phyloP scores from a whole-genome alignment of 2,888 invertebrate genomes.

The Hipparchia semele region DNA sequence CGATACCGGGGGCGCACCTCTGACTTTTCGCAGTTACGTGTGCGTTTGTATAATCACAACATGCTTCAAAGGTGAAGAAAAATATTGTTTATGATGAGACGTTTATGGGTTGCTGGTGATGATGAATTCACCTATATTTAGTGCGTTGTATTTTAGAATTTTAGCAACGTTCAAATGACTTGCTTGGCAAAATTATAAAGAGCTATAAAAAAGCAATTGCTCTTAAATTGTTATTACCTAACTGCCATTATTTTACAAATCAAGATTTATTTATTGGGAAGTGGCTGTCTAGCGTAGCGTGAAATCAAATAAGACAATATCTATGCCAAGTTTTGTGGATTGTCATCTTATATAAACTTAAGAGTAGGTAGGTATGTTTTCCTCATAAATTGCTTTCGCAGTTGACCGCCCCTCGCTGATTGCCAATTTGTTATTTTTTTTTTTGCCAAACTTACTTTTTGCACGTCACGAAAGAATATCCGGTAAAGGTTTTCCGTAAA shows the following conservation, averaged over 20 bases:
- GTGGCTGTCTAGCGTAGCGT: conserved; percentile 2
- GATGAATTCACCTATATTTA: too few relatives aligned
- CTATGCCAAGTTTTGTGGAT: conserved; percentile 19
- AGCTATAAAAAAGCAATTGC: too few relatives aligned
- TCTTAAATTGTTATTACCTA: too few relatives aligned
- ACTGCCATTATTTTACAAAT: neutral
- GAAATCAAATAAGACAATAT: neutral
- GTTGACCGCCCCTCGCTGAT: conserved; percentile 18
- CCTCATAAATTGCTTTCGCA: conserved; percentile 19
- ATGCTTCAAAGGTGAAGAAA: too few relatives aligned
- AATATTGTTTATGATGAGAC: too few relatives aligned
- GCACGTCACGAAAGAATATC: conserved; percentile 17
- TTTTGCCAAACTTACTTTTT: conserved; percentile 37
- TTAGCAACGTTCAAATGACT: too few relatives aligned
- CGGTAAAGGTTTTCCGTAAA: conserved; percentile 32
- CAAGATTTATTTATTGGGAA: neutral
- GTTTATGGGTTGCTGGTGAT: too few relatives aligned
- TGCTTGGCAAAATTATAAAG: too few relatives aligned
- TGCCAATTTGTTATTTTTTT: conserved; percentile 16
- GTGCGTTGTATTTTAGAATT: too few relatives aligned
- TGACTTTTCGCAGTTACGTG: too few relatives aligned
- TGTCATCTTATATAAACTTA: conserved; percentile 5
- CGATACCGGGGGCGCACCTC: too few relatives aligned
- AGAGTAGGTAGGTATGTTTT: neutral
- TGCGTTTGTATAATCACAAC: too few relatives aligned